phyloP scores from a whole-genome alignment of 2,113 vertebrate genomes.

The Plecotus auritus region DNA sequence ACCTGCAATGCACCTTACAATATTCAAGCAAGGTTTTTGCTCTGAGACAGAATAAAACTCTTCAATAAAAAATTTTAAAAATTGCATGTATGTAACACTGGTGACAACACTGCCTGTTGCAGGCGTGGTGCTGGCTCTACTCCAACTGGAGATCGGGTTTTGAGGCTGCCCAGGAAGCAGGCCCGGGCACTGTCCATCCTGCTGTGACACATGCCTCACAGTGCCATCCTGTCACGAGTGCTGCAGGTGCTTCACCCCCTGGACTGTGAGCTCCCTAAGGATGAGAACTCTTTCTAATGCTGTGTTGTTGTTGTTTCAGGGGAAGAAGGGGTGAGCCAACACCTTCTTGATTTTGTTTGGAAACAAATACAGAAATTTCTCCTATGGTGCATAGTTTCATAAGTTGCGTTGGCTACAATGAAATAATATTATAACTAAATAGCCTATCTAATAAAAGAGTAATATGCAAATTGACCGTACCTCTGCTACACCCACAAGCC shows the following conservation, averaged over 20 bases:
- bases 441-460: too few relatives aligned
- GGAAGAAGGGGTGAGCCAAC: neutral
- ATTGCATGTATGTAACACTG: neutral
- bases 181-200: accelerated
- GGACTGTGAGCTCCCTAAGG: neutral
- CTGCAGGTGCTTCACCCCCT: neutral
- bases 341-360: neutral
- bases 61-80: constrained; percentile 75
- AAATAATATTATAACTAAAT: neutral
- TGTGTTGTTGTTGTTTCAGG: neutral
- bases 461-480: too few relatives aligned
- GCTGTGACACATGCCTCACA: accelerated
- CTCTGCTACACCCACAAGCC: too few relatives aligned
- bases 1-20: constrained; percentile 75
- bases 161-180: neutral
- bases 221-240: accelerated
- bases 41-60: constrained; percentile 89
- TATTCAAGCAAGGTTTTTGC: constrained; percentile 82
- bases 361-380: neutral
- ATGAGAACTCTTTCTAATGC: neutral
- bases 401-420: neutral
- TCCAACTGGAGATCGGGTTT: neutral
- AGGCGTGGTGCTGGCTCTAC: neutral
- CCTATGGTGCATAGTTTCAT: neutral
- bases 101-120: neutral